phyloP scores from a whole-genome alignment of 2,797 vertebrate genomes.

The Catostomus latipinnis region DNA sequence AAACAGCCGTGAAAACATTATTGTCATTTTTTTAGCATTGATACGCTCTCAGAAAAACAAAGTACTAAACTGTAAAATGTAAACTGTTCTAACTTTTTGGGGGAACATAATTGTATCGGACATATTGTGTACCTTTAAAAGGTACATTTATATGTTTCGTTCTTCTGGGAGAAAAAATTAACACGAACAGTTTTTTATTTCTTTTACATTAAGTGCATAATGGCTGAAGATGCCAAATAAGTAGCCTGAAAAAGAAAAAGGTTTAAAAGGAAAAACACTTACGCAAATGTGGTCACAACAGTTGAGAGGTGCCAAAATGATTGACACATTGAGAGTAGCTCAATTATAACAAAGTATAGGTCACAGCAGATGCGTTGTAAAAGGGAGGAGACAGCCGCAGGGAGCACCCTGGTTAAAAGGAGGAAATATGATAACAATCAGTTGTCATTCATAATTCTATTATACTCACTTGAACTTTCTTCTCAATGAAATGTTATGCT shows the following conservation, averaged over 20 bases:
- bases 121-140: too few relatives aligned
- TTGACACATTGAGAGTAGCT: conserved; percentile 4
- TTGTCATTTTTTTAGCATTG: too few relatives aligned
- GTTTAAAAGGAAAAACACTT: conserved; percentile 1
- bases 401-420: conserved; percentile 5
- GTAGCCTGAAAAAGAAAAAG: background rate
- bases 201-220: too few relatives aligned
- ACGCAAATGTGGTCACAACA: background rate
- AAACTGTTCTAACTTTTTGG: too few relatives aligned
- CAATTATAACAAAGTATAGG: background rate
- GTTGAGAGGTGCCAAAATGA: conserved; percentile 15
- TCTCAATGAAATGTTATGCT: conserved; percentile 24
- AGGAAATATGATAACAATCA: conserved; percentile 53
- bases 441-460: conserved; percentile 46
- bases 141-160: too few relatives aligned
- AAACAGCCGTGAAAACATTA: background rate
- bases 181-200: too few relatives aligned
- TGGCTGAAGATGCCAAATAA: too few relatives aligned
- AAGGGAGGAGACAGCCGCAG: conserved; percentile 19
- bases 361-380: background rate
- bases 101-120: too few relatives aligned
- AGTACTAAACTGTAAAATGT: too few relatives aligned
- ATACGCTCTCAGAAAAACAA: background rate
- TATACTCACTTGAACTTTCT: background rate
- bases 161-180: too few relatives aligned